Percentiles rank a stretch among this genome's conserved stretches.
Conservation (phyloP, 2,888 invertebrate genomes). For the Pseudoips prasinana region DNA sequence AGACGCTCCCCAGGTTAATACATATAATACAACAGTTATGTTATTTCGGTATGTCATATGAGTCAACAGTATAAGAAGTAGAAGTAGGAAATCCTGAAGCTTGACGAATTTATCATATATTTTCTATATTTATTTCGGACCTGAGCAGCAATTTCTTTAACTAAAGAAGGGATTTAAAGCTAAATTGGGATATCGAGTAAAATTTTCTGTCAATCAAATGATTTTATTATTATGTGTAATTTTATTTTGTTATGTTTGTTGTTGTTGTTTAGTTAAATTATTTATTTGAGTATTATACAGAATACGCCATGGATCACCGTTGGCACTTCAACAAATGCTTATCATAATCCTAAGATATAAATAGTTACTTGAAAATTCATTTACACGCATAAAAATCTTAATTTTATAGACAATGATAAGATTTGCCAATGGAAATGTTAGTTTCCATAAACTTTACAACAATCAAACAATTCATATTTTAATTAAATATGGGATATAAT, state of each 20-base stretch:
- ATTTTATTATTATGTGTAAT: constrained; percentile 14
- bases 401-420: constrained; percentile 66
- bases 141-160: no score
- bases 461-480: constrained; percentile 71
- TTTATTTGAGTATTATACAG: constrained; percentile 6
- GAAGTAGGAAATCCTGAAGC: no score
- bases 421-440: constrained; percentile 63
- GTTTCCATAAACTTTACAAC: constrained; percentile 76
- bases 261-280: constrained; percentile 2
- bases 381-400: constrained; percentile 47
- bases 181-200: constrained; percentile 2
- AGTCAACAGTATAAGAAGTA: constrained; percentile 12
- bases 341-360: constrained; percentile 45
- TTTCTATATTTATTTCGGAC: no score
- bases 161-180: constrained; percentile 1
- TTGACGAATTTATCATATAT: no score
- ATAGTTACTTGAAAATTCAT: constrained; percentile 46
- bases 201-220: constrained; percentile 7
- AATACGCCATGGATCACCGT: constrained; percentile 28
- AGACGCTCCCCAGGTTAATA: no score
- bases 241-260: no score
- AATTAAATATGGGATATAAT: constrained; percentile 65
- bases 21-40: constrained; percentile 17
- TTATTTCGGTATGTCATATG: constrained; percentile 11
- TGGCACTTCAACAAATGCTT: constrained; percentile 42